Percentiles rank a stretch among this genome's conserved stretches.
phyloP scores from a whole-genome alignment of 2,113 vertebrate genomes.

The Carlito syrichta region DNA sequence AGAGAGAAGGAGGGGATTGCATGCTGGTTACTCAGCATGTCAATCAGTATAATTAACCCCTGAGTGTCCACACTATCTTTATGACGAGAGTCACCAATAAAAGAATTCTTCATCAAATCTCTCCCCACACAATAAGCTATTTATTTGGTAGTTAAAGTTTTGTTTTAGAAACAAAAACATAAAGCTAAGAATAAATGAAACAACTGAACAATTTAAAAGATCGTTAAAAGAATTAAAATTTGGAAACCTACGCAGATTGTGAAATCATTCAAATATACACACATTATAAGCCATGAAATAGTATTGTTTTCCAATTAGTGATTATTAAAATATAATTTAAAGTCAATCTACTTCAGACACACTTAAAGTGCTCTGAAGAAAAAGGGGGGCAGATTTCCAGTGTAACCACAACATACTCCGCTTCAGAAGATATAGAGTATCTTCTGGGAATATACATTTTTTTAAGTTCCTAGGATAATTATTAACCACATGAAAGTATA shows the following conservation, averaged over 20 bases:
- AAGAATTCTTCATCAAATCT: background rate
- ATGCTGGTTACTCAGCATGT: background rate
- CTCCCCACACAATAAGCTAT: background rate
- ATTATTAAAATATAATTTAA: background rate
- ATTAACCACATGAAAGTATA: background rate
- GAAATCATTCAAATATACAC: background rate
- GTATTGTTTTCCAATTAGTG: background rate
- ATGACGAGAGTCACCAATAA: background rate
- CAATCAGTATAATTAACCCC: constrained; percentile 16
- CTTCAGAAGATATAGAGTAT: background rate
- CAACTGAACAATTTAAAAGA: background rate
- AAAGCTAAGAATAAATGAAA: background rate
- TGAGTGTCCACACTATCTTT: background rate
- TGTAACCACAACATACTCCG: background rate
- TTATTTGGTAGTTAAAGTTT: background rate
- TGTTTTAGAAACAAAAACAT: background rate
- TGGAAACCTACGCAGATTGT: background rate
- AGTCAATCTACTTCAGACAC: background rate
- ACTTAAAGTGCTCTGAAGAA: background rate
- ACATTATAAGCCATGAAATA: background rate
- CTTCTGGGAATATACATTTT: background rate
- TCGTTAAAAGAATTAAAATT: background rate
- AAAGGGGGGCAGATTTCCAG: background rate
- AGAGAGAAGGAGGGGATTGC: background rate
- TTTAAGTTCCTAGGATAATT: background rate